Evolutionary conservation across 2,797 vertebrate genomes (phyloP).

Genomic region (Notamacropus eugenii): DNA sequence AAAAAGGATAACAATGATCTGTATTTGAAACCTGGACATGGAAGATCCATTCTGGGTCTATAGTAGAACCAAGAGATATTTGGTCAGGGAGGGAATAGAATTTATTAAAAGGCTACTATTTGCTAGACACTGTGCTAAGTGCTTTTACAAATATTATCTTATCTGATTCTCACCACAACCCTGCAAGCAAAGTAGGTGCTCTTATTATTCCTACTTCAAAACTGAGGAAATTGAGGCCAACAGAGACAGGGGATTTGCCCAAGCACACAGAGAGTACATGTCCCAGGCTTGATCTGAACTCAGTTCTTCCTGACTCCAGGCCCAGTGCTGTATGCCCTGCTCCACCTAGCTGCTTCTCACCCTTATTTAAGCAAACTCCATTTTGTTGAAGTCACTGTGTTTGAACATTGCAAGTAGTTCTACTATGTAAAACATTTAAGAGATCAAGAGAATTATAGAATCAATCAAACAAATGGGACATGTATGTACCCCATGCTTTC

Average conservation of each 20-base stretch:
- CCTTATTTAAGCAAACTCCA: not conserved
- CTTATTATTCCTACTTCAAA: not conserved
- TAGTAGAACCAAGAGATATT: not conserved
- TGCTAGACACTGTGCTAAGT: not conserved
- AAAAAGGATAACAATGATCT: constrained; percentile 9
- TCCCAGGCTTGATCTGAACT: not conserved
- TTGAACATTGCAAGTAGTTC: not conserved
- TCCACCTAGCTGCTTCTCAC: not conserved
- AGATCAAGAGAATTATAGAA: not conserved
- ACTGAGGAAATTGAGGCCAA: not conserved
- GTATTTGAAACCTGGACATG: not conserved
- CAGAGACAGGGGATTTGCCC: not conserved
- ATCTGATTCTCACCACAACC: not conserved
- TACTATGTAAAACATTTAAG: not conserved
- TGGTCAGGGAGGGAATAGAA: not conserved
- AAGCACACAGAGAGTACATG: not conserved
- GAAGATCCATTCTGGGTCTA: constrained; percentile 4
- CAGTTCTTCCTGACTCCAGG: not conserved
- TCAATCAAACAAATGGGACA: not conserved
- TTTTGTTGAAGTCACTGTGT: not conserved
- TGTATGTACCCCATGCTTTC: not conserved
- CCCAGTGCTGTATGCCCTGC: not conserved
- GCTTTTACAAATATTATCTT: not conserved
- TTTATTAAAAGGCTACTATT: not conserved
- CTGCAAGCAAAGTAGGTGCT: not conserved